Evolutionary conservation across 1,140 invertebrate genomes (phyloP).

Genomic region (Lucilia cuprina): DNA sequence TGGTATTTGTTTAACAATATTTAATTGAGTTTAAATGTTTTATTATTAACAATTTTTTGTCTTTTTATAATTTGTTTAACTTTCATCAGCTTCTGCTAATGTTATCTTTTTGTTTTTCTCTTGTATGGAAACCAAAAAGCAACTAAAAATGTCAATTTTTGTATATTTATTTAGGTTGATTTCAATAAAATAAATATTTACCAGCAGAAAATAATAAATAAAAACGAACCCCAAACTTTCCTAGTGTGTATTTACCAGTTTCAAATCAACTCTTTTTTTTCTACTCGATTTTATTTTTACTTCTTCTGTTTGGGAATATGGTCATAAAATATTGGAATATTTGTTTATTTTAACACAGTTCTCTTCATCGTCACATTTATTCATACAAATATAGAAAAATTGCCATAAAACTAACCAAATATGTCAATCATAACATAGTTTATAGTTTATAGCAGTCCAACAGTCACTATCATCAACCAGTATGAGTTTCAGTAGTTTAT

Average conservation of each 20-base stretch:
- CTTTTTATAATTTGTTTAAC: background rate
- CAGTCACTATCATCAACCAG: too few species aligned
- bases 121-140: background rate
- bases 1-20: background rate
- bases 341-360: too few species aligned
- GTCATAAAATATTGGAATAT: too few species aligned
- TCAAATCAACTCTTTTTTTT: background rate
- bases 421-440: background rate
- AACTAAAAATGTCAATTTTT: background rate
- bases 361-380: too few species aligned
- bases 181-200: background rate
- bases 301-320: background rate
- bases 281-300: too few species aligned
- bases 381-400: background rate
- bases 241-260: background rate
- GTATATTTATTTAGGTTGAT: background rate
- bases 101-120: background rate
- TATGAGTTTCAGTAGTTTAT: background rate
- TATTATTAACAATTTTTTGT: background rate
- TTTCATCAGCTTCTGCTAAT: background rate
- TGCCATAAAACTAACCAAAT: background rate
- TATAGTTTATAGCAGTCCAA: too few species aligned
- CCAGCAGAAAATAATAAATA: background rate
- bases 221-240: background rate
- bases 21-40: background rate